phyloP scores from a whole-genome alignment of 2,113 vertebrate species.

The Cyphomyrus discorhynchus region DNA sequence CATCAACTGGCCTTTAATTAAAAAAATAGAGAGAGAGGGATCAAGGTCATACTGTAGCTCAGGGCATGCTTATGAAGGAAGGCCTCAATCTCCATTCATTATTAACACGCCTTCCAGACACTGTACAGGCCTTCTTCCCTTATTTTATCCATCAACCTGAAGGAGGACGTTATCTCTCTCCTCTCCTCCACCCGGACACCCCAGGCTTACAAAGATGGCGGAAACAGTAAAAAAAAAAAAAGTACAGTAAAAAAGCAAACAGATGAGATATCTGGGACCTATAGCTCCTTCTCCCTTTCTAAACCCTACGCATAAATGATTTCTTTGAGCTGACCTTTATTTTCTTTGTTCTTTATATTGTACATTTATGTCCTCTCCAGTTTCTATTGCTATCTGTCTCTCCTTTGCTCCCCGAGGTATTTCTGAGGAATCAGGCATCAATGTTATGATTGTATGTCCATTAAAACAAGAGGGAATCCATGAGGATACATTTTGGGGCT shows the following conservation, averaged over 20 bases:
- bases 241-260: constrained; percentile 50
- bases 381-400: not conserved
- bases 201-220: not conserved
- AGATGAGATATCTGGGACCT: constrained; percentile 55
- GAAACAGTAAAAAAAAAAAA: constrained; percentile 24
- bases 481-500: too few species aligned
- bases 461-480: not conserved
- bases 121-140: constrained; percentile 62
- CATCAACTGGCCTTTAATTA: constrained; percentile 62
- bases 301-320: not conserved
- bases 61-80: constrained; percentile 75
- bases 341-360: constrained; percentile 44
- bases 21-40: constrained; percentile 71
- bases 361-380: not conserved
- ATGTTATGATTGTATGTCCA: constrained; percentile 41
- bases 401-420: constrained; percentile 58
- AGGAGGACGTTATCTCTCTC: constrained; percentile 69
- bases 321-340: constrained; percentile 58
- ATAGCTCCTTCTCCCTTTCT: constrained; percentile 52
- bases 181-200: not conserved
- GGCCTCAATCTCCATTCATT: constrained; percentile 69
- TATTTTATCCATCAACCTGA: constrained; percentile 61
- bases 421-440: constrained; percentile 68
- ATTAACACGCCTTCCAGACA: constrained; percentile 71
- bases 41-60: constrained; percentile 95